Conservation (phyloP, 2,888 invertebrate species). For the Apotomis turbidana region DNA sequence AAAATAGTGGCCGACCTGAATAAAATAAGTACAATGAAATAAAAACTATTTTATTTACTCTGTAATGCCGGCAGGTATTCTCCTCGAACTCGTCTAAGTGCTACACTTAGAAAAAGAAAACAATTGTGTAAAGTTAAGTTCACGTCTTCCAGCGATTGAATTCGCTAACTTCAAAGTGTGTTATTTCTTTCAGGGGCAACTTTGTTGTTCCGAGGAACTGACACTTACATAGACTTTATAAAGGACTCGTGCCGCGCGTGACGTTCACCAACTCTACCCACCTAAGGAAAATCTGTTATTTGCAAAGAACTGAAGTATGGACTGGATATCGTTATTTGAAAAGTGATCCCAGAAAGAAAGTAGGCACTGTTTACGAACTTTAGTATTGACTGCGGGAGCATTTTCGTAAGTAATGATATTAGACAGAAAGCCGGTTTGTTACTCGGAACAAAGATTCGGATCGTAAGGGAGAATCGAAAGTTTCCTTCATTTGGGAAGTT, state of each 20-base stretch:
- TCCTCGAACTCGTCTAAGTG: slow-evolving; percentile 51
- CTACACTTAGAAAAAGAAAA: slow-evolving; percentile 73
- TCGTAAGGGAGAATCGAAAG: slow-evolving; percentile 60
- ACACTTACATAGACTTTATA: slow-evolving; percentile 66
- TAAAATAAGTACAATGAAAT: slow-evolving; percentile 25
- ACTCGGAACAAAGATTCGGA: slow-evolving; percentile 57
- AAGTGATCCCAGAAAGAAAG: slow-evolving; percentile 17
- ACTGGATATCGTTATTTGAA: slow-evolving; percentile 17
- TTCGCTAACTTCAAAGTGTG: slow-evolving; percentile 78
- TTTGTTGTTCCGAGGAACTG: slow-evolving; percentile 67
- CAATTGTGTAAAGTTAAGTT: slow-evolving; percentile 69
- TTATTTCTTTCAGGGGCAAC: slow-evolving; percentile 72
- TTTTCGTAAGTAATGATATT: slow-evolving; percentile 53
- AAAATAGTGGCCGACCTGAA: slow-evolving; percentile 2
- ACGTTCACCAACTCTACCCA: slow-evolving; percentile 32
- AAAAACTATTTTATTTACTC: slow-evolving; percentile 37
- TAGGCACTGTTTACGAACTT: slow-evolving; percentile 2
- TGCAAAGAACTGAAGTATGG: slow-evolving; percentile 3
- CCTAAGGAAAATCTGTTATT: slow-evolving; percentile 37
- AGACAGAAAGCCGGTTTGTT: slow-evolving; percentile 62
- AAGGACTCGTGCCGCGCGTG: slow-evolving; percentile 52
- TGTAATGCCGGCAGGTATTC: slow-evolving; percentile 32
- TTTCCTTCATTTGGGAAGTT: slow-evolving; percentile 59
- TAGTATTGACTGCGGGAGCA: slow-evolving; percentile 41
- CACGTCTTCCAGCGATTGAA: slow-evolving; percentile 73